Base-by-base conservation (phyloP, 2,113 vertebrate species). In the Muscicapa adusta region DNA sequence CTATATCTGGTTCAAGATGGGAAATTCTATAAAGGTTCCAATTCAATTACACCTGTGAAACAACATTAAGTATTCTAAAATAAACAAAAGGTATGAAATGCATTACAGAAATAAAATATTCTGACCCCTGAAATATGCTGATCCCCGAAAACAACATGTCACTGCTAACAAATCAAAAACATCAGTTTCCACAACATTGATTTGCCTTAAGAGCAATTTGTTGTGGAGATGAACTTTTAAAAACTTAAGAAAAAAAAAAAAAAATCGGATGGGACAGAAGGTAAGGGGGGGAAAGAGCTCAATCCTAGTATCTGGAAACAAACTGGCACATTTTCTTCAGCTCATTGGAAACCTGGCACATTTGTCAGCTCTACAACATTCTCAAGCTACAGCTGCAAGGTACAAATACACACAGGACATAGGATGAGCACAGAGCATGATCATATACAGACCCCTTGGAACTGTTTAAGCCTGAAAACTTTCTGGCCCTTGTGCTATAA, bases 121-220 rank as follows among this genome's bases (percentile, higher is more conserved):
- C 18, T 47, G 61, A 53, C 18, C n/a, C 22, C 26, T 56, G n/a
- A 76, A 94, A 34, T 50, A 63, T 45, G 72, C 48, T 1, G 6
- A 75, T 54, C 40, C 42, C 42, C 79, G 91, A 89, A 85, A 96
- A 78, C 31, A 89, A 76, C 26, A 45, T 75, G 60, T 76, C 60
- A 90, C 47, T 71, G 58, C 58, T 94, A 93, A 50, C 28, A 91
- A 96, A 97, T 96, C 54, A 92, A 76, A 96, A 96, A 2, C 95
- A 97, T 92, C 93, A 96, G 96, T 94, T 95, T 94, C 48, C 47
- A 87, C 73, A 80, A 71, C 38, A 88, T 68, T 91, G 88, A 94
- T 81, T 93, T 17, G 42, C 70, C 84, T 95, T 85, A 88, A 10
- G 66, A 95, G 31, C 58, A 95, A 94, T 84, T 87, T 89, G 58